Evolutionary conservation across 2,797 vertebrate genomes (phyloP).

Genomic region (Rhynchonycteris naso): DNA sequence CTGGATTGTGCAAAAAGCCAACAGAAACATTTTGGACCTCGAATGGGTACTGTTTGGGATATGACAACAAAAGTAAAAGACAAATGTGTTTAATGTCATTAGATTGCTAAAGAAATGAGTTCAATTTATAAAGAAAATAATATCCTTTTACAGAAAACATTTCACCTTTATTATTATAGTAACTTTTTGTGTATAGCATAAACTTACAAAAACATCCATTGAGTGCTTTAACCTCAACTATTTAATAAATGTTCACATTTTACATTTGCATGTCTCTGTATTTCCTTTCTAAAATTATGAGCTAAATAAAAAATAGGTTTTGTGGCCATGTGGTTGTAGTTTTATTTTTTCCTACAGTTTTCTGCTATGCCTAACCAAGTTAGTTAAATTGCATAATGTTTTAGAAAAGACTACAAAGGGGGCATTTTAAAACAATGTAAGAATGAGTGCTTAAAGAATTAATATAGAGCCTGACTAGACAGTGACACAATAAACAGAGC

Average conservation of each 20-base stretch:
- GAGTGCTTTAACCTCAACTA: background rate
- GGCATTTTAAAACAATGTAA: background rate
- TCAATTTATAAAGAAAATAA: background rate
- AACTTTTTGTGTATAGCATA: background rate
- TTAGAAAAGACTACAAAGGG: background rate
- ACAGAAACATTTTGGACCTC: background rate
- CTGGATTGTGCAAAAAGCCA: background rate
- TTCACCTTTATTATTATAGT: background rate
- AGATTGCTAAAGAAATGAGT: background rate
- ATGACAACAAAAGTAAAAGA: background rate
- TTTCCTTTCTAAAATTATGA: conserved; percentile 16
- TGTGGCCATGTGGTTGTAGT: background rate
- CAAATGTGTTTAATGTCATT: background rate
- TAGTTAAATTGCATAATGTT: background rate
- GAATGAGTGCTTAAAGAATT: background rate
- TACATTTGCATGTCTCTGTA: background rate
- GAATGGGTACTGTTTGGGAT: background rate
- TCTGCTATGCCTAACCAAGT: background rate
- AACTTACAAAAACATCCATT: background rate
- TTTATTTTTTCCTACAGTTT: background rate
- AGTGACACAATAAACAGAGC: too few species aligned
- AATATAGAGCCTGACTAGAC: background rate
- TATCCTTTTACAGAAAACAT: background rate
- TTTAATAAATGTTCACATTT: background rate
- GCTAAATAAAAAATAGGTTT: background rate